A percentile compares a stretch with the other conserved stretches of the same genome.
phyloP scores from a whole-genome alignment of 2,797 vertebrate species.

The Sebastes baramenuke region DNA sequence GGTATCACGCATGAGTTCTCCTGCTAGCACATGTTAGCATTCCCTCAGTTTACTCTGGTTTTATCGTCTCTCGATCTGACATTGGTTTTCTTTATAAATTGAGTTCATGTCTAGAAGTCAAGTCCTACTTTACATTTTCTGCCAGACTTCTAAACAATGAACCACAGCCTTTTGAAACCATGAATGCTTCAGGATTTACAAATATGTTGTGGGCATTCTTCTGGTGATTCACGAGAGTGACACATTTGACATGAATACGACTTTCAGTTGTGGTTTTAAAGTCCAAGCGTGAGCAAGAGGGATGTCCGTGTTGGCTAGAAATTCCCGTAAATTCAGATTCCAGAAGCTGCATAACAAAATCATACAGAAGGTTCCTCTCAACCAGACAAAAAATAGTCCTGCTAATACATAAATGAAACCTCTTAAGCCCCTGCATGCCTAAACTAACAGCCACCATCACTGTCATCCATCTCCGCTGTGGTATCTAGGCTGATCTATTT shows the following conservation, averaged over 20 bases:
- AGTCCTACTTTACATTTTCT: constrained; percentile 33
- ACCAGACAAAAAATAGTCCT: background rate
- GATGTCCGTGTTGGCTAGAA: background rate
- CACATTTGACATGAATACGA: constrained; percentile 2
- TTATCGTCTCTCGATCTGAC: background rate
- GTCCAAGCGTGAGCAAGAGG: background rate
- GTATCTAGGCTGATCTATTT: constrained; percentile 37
- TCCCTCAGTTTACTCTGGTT: constrained; percentile 11
- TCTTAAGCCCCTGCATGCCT: constrained; percentile 9
- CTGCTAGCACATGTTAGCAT: background rate
- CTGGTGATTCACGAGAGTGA: constrained; percentile 14
- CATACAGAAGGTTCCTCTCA: background rate
- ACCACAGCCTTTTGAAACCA: constrained; percentile 6
- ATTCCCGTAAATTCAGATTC: background rate
- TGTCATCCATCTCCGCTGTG: constrained; percentile 2
- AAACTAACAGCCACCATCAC: background rate
- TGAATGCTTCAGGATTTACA: background rate
- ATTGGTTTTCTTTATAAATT: background rate
- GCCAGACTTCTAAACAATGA: constrained; percentile 34
- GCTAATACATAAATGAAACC: constrained; percentile 12
- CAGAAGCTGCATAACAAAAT: background rate
- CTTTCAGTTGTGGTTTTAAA: constrained; percentile 11
- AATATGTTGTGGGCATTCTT: constrained; percentile 1
- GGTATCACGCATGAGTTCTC: background rate
- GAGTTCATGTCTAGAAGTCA: constrained; percentile 18